Conservation (phyloP, 2,888 invertebrate genomes). For the Thyatira batis region DNA sequence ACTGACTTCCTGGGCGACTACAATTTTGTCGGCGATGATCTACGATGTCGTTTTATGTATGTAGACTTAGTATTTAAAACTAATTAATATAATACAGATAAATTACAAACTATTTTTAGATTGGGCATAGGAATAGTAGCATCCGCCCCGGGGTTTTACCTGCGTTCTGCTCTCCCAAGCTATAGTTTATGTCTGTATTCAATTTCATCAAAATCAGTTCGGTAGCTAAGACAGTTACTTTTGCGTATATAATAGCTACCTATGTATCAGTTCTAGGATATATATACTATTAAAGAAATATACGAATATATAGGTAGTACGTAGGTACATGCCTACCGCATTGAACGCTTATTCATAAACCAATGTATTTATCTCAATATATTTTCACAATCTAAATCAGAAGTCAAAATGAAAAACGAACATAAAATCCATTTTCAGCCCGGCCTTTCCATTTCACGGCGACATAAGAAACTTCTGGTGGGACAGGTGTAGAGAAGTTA, state of each 20-base stretch:
- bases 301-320: no score
- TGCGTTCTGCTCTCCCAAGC: not conserved
- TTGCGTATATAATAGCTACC: no score
- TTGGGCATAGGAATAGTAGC: no score
- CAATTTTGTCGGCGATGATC: slow-evolving; percentile 61
- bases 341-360: no score
- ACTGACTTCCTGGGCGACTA: slow-evolving; percentile 60
- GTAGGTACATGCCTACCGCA: no score
- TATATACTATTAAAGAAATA: no score
- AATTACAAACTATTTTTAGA: not conserved
- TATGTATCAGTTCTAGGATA: no score
- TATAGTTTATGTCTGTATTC: not conserved
- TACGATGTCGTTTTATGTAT: slow-evolving; percentile 52
- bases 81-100: not conserved
- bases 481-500: slow-evolving; percentile 51
- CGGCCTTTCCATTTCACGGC: slow-evolving; percentile 43
- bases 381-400: no score
- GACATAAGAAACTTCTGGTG: slow-evolving; percentile 62
- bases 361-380: no score
- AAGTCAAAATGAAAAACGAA: no score
- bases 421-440: slow-evolving; percentile 29
- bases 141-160: no score
- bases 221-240: no score
- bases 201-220: not conserved
- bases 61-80: slow-evolving; percentile 9